Percentiles rank a stretch among this genome's conserved stretches.
Conservation (phyloP, 2,888 invertebrate genomes). For the Clitarchus hookeri region DNA sequence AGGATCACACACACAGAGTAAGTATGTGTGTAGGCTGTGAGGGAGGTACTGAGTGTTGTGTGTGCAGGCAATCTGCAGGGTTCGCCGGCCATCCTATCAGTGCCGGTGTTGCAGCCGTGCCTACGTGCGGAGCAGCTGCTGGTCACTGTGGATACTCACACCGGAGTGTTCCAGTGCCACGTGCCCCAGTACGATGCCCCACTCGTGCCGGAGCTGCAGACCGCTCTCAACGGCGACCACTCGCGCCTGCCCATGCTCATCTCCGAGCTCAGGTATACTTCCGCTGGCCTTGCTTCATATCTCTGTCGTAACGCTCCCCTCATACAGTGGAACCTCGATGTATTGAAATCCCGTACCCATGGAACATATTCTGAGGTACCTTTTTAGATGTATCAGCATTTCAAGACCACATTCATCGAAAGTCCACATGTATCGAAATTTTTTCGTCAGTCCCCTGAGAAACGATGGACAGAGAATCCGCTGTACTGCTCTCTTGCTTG, state of each 20-base stretch:
- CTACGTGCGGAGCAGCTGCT: slow-evolving; percentile 89
- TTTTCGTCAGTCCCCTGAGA: no score
- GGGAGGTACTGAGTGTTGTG: neutral
- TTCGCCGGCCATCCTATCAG: slow-evolving; percentile 89
- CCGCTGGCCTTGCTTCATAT: no score
- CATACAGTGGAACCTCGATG: no score
- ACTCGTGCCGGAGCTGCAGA: slow-evolving; percentile 78
- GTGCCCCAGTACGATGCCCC: slow-evolving; percentile 88
- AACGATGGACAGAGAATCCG: no score
- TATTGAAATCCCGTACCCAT: no score
- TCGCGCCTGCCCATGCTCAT: slow-evolving; percentile 68
- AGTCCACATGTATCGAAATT: no score
- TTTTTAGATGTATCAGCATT: no score
- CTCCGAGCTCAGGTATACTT: slow-evolving; percentile 64
- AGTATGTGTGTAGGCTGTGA: no score
- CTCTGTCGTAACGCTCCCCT: neutral
- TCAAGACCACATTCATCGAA: no score
- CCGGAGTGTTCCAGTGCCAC: slow-evolving; percentile 88
- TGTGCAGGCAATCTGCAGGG: slow-evolving; percentile 79
- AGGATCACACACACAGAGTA: no score
- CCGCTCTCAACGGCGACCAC: slow-evolving; percentile 76
- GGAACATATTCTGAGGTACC: no score
- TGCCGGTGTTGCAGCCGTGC: slow-evolving; percentile 88
- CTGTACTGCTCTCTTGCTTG: no score
- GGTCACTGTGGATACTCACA: slow-evolving; percentile 92